These are phyloP conservation scores for Patella vulgata DNA, from an alignment of 1,140 invertebrate species.

Conservation along the genomic window DNA sequence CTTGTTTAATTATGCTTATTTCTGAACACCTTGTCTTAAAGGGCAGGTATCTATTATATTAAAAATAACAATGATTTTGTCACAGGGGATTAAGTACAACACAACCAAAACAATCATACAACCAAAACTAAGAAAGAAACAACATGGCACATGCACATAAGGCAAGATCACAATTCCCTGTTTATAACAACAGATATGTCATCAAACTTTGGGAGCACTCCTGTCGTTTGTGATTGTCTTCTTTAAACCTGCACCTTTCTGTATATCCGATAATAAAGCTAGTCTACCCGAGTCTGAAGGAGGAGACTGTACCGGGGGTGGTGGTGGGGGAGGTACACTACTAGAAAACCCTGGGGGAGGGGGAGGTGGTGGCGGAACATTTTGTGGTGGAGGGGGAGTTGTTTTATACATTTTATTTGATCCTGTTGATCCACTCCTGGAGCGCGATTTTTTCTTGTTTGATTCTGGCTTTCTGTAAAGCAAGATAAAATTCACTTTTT, in stretches of 20 bases:
- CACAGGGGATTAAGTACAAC: too few species aligned
- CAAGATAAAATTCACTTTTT: not conserved
- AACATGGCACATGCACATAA: too few species aligned
- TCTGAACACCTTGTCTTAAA: too few species aligned
- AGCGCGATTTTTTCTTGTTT: not conserved
- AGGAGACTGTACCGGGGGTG: slow-evolving; percentile 6
- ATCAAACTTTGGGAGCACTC: slow-evolving; percentile 76
- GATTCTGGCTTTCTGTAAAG: not conserved
- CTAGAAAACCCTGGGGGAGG: slow-evolving; percentile 2
- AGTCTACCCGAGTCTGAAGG: slow-evolving; percentile 70
- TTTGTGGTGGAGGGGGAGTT: slow-evolving; percentile 6
- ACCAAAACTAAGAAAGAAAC: too few species aligned
- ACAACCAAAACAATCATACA: too few species aligned
- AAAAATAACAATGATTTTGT: too few species aligned
- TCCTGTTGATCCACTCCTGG: not conserved
- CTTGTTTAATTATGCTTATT: too few species aligned
- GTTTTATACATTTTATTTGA: slow-evolving; percentile 6
- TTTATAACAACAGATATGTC: too few species aligned
- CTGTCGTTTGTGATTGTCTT: slow-evolving; percentile 90
- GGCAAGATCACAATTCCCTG: too few species aligned
- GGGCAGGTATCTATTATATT: too few species aligned
- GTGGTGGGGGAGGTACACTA: slow-evolving; percentile 17
- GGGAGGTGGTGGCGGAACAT: slow-evolving; percentile 10
- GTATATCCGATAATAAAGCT: slow-evolving; percentile 82
- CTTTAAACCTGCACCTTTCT: slow-evolving; percentile 82